Evolutionary conservation across 2,113 vertebrate genomes (phyloP).

Genomic region (Ginglymostoma cirratum): DNA sequence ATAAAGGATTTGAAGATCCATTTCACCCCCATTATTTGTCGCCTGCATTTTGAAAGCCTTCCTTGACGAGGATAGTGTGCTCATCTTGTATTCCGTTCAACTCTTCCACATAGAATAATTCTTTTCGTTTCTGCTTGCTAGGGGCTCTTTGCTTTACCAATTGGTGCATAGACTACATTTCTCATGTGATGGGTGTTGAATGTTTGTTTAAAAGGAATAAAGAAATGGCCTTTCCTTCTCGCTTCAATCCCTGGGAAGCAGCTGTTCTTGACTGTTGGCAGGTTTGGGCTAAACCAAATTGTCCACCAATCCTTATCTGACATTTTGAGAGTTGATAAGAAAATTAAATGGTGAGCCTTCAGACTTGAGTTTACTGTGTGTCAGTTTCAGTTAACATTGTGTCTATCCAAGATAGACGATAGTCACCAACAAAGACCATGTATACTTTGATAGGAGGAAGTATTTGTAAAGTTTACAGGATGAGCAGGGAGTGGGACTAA

Average conservation of each 20-base stretch:
- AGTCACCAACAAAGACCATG: background rate
- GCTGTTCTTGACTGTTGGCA: background rate
- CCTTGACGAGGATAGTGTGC: background rate
- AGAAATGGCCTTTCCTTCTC: background rate
- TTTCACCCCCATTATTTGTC: background rate
- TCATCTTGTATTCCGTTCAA: slow-evolving; percentile 1
- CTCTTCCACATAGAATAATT: background rate
- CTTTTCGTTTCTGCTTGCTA: background rate
- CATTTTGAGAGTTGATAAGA: background rate
- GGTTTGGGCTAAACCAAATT: background rate
- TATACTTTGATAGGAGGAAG: background rate
- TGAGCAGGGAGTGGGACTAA: background rate
- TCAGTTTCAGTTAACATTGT: background rate
- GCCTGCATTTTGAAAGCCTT: background rate
- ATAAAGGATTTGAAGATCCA: background rate
- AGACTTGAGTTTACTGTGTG: background rate
- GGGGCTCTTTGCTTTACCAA: background rate
- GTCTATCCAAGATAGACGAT: background rate
- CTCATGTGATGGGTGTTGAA: background rate
- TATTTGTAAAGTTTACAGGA: background rate
- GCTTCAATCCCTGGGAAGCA: background rate
- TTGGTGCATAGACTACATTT: background rate
- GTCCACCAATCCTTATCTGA: background rate
- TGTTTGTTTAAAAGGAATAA: background rate
- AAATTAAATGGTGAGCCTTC: background rate